These are phyloP conservation scores for Crenichthys baileyi DNA, from an alignment of 2,797 vertebrate species.

Conservation along the genomic window DNA sequence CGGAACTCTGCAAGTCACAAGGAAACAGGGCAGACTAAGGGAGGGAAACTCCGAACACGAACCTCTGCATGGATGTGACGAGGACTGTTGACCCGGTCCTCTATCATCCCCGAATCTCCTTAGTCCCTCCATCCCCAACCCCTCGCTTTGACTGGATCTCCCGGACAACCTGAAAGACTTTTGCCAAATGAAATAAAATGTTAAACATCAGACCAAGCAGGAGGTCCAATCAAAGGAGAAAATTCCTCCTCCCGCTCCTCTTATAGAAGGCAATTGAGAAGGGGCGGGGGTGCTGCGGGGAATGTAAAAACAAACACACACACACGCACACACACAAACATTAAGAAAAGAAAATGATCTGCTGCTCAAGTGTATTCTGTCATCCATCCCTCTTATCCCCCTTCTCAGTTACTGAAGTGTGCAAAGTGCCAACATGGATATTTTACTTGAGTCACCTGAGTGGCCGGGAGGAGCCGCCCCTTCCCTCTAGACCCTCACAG, in stretches of 20 bases:
- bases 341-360: not conserved
- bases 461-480: constrained; percentile 26
- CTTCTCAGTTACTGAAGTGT: constrained; percentile 66
- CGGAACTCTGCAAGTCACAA: constrained; percentile 43
- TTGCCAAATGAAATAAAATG: not conserved
- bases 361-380: constrained; percentile 31
- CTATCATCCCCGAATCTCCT: not conserved
- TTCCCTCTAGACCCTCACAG: not conserved
- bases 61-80: constrained; percentile 59
- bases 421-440: constrained; percentile 81
- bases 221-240: constrained; percentile 1
- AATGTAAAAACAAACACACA: constrained; percentile 13
- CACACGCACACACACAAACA: constrained; percentile 1
- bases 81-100: constrained; percentile 1
- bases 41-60: constrained; percentile 46
- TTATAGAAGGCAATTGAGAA: not conserved
- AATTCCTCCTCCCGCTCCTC: not conserved
- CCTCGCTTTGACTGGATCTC: constrained; percentile 8
- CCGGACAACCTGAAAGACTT: constrained; percentile 7
- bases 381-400: constrained; percentile 3
- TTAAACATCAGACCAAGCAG: not conserved
- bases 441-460: constrained; percentile 71
- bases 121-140: too few species aligned
- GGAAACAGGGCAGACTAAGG: constrained; percentile 25
- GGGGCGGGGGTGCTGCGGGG: constrained; percentile 21